phyloP scores from a whole-genome alignment of 2,888 invertebrate species.

The Sesia bembeciformis region DNA sequence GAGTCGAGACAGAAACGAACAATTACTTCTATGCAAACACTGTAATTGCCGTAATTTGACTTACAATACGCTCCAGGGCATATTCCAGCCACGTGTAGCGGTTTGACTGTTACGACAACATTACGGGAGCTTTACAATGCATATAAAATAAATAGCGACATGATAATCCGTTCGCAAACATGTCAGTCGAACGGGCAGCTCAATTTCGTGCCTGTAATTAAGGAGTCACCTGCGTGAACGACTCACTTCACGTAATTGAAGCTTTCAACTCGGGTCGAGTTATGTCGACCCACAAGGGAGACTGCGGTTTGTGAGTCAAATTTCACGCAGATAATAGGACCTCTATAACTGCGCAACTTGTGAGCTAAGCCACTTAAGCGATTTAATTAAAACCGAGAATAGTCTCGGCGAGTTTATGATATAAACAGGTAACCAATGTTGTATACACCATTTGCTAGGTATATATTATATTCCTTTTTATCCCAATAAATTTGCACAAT shows the following conservation, averaged over 20 bases:
- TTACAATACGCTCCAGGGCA: background rate
- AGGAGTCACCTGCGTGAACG: conserved; percentile 73
- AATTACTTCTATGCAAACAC: too few relatives aligned
- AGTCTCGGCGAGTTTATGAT: conserved; percentile 18
- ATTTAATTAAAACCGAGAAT: conserved; percentile 62
- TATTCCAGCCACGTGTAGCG: background rate
- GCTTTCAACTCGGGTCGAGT: conserved; percentile 65
- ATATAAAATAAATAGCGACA: conserved; percentile 27
- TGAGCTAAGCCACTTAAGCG: conserved; percentile 39
- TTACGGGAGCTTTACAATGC: background rate
- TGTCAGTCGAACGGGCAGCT: conserved; percentile 67
- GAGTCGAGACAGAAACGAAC: too few relatives aligned
- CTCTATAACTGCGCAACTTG: conserved; percentile 57
- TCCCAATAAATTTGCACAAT: background rate
- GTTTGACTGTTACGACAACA: too few relatives aligned
- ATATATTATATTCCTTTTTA: background rate
- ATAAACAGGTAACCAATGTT: background rate
- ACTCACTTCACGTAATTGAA: conserved; percentile 68
- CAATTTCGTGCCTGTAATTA: conserved; percentile 66
- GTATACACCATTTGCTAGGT: background rate
- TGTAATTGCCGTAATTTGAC: too few relatives aligned
- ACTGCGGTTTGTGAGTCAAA: conserved; percentile 64
- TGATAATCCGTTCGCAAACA: conserved; percentile 63
- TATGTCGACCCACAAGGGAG: conserved; percentile 54
- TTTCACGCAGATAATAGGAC: conserved; percentile 65